Conservation (phyloP, 2,888 invertebrate species). For the Nomada ferruginata region DNA sequence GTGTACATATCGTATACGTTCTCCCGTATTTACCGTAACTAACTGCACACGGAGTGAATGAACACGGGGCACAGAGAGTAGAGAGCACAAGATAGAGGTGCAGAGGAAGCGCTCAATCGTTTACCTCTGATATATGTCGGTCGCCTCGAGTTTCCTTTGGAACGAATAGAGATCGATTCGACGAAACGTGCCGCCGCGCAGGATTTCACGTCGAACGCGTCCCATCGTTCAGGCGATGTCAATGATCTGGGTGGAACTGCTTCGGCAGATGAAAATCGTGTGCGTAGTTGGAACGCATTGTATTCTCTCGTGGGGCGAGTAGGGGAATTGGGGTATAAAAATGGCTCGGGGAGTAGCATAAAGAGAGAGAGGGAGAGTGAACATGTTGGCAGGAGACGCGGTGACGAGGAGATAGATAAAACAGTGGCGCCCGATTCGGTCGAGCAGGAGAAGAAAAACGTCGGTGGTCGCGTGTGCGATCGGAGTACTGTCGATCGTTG, state of each 20-base stretch:
- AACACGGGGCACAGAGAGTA: background rate
- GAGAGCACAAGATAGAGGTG: background rate
- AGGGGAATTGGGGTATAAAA: conserved; percentile 37
- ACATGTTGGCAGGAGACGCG: background rate
- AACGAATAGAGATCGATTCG: conserved; percentile 32
- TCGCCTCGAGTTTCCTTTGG: conserved; percentile 15
- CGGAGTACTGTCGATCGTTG: conserved; percentile 29
- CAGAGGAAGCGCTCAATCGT: conserved; percentile 29
- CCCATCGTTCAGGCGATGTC: conserved; percentile 19
- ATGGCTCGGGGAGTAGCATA: conserved; percentile 18
- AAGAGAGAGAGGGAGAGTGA: background rate
- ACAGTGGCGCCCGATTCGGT: conserved; percentile 6
- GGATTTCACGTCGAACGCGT: background rate
- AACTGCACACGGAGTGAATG: background rate
- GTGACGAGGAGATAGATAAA: conserved; percentile 1
- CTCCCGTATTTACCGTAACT: background rate
- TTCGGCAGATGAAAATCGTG: conserved; percentile 12
- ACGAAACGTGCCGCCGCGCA: background rate
- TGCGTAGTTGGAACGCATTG: conserved; percentile 11
- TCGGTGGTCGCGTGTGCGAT: conserved; percentile 4
- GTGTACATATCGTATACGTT: background rate
- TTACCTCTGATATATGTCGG: conserved; percentile 22
- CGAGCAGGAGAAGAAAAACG: conserved; percentile 3
- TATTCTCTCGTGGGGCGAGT: conserved; percentile 3
- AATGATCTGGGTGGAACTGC: background rate